Evolutionary conservation across 2,113 vertebrate species (phyloP).

Genomic region (Melanocharis versteri): DNA sequence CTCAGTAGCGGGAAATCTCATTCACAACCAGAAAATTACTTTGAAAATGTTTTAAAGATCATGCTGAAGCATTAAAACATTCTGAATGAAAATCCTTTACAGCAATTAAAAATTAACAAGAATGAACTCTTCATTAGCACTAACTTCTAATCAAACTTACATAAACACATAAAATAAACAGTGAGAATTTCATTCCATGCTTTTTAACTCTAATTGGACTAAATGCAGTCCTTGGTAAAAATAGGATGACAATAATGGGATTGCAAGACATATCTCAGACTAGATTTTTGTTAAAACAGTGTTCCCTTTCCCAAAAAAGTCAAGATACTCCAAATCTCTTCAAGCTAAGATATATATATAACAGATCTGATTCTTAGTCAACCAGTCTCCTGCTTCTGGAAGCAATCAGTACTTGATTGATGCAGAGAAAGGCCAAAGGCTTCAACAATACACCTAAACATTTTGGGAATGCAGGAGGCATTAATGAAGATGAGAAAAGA

Average conservation of each 20-base stretch:
- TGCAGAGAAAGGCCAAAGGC: background rate
- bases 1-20: background rate
- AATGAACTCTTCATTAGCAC: background rate
- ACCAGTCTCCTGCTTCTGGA: background rate
- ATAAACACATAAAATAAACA: background rate
- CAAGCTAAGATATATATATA: background rate
- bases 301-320: background rate
- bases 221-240: background rate
- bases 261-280: background rate
- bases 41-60: background rate
- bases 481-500: background rate
- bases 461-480: background rate
- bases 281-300: background rate
- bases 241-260: background rate
- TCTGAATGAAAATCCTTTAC: background rate
- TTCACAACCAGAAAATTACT: background rate
- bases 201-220: background rate
- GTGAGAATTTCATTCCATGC: background rate
- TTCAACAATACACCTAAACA: background rate
- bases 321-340: background rate
- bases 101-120: background rate
- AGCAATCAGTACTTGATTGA: background rate
- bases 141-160: background rate
- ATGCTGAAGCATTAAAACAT: background rate
- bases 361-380: background rate